phyloP scores from a whole-genome alignment of 2,888 invertebrate genomes.

The Lobophora halterata region DNA sequence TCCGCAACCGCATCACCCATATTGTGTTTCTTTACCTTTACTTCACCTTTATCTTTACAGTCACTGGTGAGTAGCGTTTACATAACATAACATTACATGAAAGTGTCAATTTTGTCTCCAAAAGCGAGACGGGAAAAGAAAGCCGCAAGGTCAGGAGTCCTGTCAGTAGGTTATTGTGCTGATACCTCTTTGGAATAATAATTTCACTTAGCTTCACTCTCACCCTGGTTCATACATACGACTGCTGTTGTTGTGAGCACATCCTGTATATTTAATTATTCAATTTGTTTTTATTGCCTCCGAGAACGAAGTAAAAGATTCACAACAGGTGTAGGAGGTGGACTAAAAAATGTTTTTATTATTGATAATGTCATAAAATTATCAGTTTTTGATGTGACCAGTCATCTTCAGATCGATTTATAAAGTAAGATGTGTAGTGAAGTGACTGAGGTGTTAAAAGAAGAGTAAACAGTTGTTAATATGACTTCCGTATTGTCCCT shows the following conservation, averaged over 20 bases:
- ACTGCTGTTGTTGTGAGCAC: conserved; percentile 26
- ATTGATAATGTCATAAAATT: not conserved
- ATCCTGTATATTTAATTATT: conserved; percentile 25
- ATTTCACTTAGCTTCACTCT: conserved; percentile 38
- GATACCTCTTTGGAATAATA: conserved; percentile 55
- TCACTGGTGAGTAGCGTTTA: not conserved
- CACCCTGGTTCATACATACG: conserved; percentile 35
- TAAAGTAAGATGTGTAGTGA: not conserved
- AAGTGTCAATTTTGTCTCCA: conserved; percentile 14
- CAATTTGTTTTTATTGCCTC: conserved; percentile 7
- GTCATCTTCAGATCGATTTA: too few species aligned
- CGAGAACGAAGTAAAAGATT: too few species aligned
- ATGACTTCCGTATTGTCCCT: conserved; percentile 31
- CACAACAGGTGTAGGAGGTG: too few species aligned
- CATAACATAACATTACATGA: not conserved
- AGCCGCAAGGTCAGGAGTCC: conserved; percentile 57
- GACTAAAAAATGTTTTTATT: too few species aligned
- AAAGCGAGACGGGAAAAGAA: conserved; percentile 28
- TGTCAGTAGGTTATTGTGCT: conserved; percentile 59
- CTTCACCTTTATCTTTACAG: too few species aligned
- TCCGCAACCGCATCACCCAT: too few species aligned
- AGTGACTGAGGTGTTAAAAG: not conserved
- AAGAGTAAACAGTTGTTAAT: conserved; percentile 21
- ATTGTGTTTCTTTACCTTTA: too few species aligned
- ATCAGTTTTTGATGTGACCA: conserved; percentile 6